A percentile compares a stretch with the other conserved stretches of the same genome.
Evolutionary conservation across 92 coral and sea anemone genomes (phyloP).

Genomic region (Isaurus tuberculatus): DNA sequence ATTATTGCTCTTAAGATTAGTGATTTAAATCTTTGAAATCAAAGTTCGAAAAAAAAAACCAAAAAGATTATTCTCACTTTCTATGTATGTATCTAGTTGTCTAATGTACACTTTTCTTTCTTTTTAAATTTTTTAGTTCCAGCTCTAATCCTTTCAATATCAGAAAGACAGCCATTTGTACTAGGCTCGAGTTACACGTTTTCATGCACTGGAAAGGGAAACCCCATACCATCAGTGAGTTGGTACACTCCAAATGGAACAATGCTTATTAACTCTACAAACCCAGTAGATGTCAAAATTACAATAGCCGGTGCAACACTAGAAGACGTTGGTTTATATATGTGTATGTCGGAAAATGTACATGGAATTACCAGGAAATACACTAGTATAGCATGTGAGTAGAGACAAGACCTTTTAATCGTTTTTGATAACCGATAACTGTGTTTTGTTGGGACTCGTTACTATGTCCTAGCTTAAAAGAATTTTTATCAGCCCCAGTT

Average conservation of each 20-base stretch:
- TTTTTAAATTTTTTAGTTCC: slow-evolving; percentile 42
- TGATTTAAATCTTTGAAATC: no score
- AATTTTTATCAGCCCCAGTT: no score
- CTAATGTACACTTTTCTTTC: neutral
- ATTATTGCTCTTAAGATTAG: no score
- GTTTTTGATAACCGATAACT: no score
- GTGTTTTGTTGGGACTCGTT: no score
- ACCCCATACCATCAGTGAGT: slow-evolving; percentile 56
- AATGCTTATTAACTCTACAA: slow-evolving; percentile 50
- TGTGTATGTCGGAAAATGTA: slow-evolving; percentile 49
- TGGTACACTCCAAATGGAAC: slow-evolving; percentile 63
- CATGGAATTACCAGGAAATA: slow-evolving; percentile 27
- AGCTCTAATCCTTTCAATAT: slow-evolving; percentile 44
- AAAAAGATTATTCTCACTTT: neutral
- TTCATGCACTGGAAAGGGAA: slow-evolving; percentile 54
- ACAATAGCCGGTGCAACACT: slow-evolving; percentile 39
- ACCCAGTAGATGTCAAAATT: slow-evolving; percentile 28
- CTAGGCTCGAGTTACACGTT: slow-evolving; percentile 53
- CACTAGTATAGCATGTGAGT: slow-evolving; percentile 60
- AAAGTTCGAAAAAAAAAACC: no score
- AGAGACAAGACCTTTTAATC: no score
- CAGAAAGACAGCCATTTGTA: slow-evolving; percentile 57
- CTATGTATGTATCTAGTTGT: neutral
- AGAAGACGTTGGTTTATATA: slow-evolving; percentile 59
- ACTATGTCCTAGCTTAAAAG: no score